Evolutionary conservation across 2,113 vertebrate genomes (phyloP), one percentile per base, ranked within the genome.

Genomic region (Gopherus evgoodei): DNA sequence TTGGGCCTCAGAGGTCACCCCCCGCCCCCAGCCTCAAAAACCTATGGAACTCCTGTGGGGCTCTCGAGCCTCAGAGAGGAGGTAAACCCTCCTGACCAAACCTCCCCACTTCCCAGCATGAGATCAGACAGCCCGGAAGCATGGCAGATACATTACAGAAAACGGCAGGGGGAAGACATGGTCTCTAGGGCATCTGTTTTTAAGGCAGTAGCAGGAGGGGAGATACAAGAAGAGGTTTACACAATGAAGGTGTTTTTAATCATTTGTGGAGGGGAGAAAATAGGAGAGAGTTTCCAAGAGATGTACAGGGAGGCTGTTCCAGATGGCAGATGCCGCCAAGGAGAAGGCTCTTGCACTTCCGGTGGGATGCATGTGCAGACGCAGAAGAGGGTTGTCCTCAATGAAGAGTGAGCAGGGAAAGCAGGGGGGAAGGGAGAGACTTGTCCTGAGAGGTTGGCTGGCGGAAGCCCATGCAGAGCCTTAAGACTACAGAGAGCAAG

Each of bases 271-370:
- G 94, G 44, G 89, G 69, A 89, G 95, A 94, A 89, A 96, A 79
- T 93, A 54, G 89, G 65, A 90, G 96, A 94, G 92, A 95, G 94
- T 93, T 94, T 95, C 90, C 25, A 35, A 95, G 91, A 88, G 59
- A 84, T 1, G 0, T 44, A 0, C 1, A 10, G 88, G 79, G 86
- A 86, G 88, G 92, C 0, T 0, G 75, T 94, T 91, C 24, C 82
- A 93, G 93, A 22, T 54, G 8, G 4, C 47, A 49, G 0, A 1
- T 80, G 84, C 83, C 91, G 94, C 94, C 88, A 8, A 69, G 80
- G 59, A 87, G 90, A 59, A 84, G 78, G 69, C 0, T 0, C 35
- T 85, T 96, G 95, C 89, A 78, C 95, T 84, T 94, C 50, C 94
- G 91, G 85, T 8, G 8, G 80, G 80, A 47, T 44, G 78, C 0